Evolutionary conservation across 2,888 invertebrate species (phyloP).

Genomic region (Dioctria rufipes): DNA sequence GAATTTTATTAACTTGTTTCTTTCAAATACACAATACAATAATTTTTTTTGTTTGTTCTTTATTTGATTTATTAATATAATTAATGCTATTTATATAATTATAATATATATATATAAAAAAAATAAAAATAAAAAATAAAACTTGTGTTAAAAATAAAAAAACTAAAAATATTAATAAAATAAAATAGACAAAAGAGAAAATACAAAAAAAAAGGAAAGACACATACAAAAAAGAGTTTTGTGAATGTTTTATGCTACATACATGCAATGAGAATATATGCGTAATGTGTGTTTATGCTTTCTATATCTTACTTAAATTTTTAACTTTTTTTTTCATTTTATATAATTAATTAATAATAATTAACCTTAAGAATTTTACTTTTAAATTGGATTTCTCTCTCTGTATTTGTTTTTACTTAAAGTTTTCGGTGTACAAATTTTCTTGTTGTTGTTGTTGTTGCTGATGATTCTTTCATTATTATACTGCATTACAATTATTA

Average conservation of each 20-base stretch:
- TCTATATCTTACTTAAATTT: conserved; percentile 18
- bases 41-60: conserved; percentile 54
- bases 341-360: conserved; percentile 30
- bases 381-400: conserved; percentile 13
- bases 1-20: conserved; percentile 49
- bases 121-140: neutral
- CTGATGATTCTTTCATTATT: conserved; percentile 1
- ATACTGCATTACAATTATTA: neutral
- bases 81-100: conserved; percentile 53
- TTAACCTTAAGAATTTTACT: conserved; percentile 19
- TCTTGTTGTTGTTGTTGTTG: neutral
- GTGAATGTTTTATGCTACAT: conserved; percentile 52
- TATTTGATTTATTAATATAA: conserved; percentile 54
- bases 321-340: conserved; percentile 3
- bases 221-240: conserved; percentile 26
- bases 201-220: conserved; percentile 14
- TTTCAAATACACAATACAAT: conserved; percentile 58
- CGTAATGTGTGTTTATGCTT: conserved; percentile 45
- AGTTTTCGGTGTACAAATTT: conserved; percentile 22
- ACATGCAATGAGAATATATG: conserved; percentile 52
- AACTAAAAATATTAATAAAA: conserved; percentile 6
- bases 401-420: conserved; percentile 23
- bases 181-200: conserved; percentile 23
- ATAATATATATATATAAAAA: conserved; percentile 30
- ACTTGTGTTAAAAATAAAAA: neutral